Percentiles rank a stretch among this genome's conserved stretches.
Evolutionary conservation across 1,140 invertebrate species (phyloP).

Genomic region (Caenorhabditis remanei): DNA sequence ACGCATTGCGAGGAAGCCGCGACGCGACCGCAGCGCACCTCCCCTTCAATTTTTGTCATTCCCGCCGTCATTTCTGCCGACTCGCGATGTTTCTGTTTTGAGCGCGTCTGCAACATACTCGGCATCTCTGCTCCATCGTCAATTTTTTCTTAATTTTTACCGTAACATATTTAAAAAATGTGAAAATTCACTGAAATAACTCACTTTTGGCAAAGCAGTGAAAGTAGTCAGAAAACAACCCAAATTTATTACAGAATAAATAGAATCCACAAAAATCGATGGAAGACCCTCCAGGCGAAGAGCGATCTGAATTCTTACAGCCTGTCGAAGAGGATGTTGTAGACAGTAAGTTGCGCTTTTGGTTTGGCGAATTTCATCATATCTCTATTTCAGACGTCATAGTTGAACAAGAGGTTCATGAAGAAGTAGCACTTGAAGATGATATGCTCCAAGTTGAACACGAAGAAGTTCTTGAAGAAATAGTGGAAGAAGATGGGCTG

Average conservation of each 20-base stretch:
- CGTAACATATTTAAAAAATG: background rate
- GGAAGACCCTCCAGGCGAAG: conserved; percentile 15
- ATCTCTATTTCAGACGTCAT: background rate
- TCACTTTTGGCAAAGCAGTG: background rate
- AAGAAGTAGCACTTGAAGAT: conserved; percentile 2
- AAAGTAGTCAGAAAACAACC: background rate
- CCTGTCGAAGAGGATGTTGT: conserved; percentile 5
- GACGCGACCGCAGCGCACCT: conserved; percentile 34
- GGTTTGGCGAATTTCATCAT: background rate
- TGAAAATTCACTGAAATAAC: background rate
- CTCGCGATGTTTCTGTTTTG: conserved; percentile 12
- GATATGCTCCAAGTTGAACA: conserved; percentile 31
- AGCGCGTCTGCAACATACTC: background rate
- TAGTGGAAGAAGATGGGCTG: conserved; percentile 36
- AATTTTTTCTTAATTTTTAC: conserved; percentile 3
- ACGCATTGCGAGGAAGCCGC: background rate
- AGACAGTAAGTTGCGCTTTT: background rate
- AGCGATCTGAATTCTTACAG: background rate
- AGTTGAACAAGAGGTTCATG: conserved; percentile 7
- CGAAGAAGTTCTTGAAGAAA: conserved; percentile 48
- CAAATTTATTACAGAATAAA: background rate
- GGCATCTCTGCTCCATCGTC: conserved; percentile 31
- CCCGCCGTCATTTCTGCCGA: conserved; percentile 1
- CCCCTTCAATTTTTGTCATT: too few relatives aligned
- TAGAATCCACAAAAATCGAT: background rate